A percentile compares a stretch with the other conserved stretches of the same genome.
Conservation (phyloP, 1,140 invertebrate species). For the Ridgeia piscesae region DNA sequence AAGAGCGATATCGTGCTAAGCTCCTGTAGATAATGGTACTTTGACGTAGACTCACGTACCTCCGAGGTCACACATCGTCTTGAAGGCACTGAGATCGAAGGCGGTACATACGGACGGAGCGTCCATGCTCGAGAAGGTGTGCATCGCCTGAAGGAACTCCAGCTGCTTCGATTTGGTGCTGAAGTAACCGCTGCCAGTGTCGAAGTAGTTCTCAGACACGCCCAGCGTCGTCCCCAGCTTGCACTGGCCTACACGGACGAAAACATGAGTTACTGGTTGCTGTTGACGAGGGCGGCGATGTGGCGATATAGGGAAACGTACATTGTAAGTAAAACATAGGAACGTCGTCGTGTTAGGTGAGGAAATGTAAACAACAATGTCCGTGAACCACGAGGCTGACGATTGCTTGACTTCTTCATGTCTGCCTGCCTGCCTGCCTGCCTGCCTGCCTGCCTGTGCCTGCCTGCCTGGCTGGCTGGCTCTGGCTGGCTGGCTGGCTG, state of each 20-base stretch:
- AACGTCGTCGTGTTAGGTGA: neutral
- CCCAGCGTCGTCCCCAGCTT: conserved; percentile 13
- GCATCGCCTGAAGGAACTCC: conserved; percentile 27
- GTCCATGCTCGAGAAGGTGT: conserved; percentile 26
- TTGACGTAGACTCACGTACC: conserved; percentile 12
- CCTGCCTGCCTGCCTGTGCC: no score
- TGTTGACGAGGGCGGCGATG: neutral
- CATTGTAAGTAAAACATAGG: no score
- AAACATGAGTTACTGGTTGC: no score
- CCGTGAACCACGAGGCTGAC: no score
- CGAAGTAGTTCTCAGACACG: neutral
- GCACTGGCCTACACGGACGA: neutral
- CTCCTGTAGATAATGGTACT: no score
- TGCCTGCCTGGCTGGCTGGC: no score
- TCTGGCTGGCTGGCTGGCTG: no score
- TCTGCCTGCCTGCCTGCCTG: no score
- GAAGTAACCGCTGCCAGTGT: conserved; percentile 22
- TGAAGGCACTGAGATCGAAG: conserved; percentile 26
- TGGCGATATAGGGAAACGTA: neutral
- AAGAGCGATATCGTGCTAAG: no score
- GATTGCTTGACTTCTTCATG: no score
- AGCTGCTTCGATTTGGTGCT: conserved; percentile 22
- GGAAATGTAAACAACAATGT: neutral
- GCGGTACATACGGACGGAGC: conserved; percentile 19
- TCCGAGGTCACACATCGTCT: conserved; percentile 26